These are phyloP conservation scores for Poeciliopsis occidentalis DNA, from an alignment of 2,113 vertebrate species.

Conservation along the genomic window DNA sequence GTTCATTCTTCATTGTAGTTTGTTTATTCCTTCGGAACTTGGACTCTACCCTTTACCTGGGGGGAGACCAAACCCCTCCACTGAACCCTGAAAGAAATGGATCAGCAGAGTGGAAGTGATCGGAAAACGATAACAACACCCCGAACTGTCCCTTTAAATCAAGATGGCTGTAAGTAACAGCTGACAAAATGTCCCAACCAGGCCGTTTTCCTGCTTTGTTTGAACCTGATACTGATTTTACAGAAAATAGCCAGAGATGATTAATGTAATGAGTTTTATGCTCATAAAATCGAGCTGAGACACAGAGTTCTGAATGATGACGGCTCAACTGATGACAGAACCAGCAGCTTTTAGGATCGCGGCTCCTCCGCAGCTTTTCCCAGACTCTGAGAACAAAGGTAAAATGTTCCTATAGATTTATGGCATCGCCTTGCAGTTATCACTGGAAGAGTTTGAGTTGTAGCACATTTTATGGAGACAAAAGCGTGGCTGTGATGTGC, in stretches of 20 bases:
- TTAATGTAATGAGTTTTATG: slow-evolving; percentile 22
- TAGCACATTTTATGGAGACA: slow-evolving; percentile 42
- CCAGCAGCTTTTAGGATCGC: slow-evolving; percentile 8
- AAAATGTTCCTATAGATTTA: slow-evolving; percentile 48
- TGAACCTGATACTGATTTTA: slow-evolving; percentile 16
- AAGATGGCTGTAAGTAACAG: not conserved
- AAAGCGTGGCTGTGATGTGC: slow-evolving; percentile 27
- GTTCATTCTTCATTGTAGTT: too few relatives aligned
- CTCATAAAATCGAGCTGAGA: slow-evolving; percentile 9
- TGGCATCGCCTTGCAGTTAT: slow-evolving; percentile 23
- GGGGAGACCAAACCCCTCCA: too few relatives aligned
- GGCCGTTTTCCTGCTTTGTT: not conserved
- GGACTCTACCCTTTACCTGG: too few relatives aligned
- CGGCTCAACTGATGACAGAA: not conserved
- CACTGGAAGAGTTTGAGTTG: slow-evolving; percentile 32
- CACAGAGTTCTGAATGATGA: not conserved
- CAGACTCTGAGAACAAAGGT: slow-evolving; percentile 45
- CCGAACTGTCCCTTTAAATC: not conserved
- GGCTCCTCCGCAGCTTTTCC: slow-evolving; percentile 16
- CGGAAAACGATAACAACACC: too few relatives aligned
- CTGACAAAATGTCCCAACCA: not conserved
- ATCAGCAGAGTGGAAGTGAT: too few relatives aligned
- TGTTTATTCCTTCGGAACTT: too few relatives aligned
- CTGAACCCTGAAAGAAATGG: too few relatives aligned
- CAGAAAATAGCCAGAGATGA: slow-evolving; percentile 11